Percentiles rank a stretch among this genome's conserved stretches.
phyloP scores from a whole-genome alignment of 2,113 vertebrate genomes.

The Naja naja region DNA sequence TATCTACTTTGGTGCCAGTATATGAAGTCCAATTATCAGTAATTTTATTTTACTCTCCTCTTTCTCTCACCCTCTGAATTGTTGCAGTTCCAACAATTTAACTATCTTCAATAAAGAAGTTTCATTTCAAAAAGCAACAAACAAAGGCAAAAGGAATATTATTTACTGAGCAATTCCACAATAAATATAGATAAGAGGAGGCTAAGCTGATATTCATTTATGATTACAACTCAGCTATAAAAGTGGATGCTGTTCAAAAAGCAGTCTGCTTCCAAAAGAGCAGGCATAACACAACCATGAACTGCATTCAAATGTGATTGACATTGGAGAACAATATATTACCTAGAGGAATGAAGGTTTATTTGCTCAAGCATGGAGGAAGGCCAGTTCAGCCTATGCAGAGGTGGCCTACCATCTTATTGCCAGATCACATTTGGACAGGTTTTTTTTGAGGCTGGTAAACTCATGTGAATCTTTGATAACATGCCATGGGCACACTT shows the following conservation, averaged over 20 bases:
- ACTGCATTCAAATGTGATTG: slow-evolving; percentile 5
- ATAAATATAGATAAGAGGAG: slow-evolving; percentile 13
- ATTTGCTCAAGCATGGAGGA: background rate
- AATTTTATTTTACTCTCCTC: slow-evolving; percentile 30
- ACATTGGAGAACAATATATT: background rate
- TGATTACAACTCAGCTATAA: background rate
- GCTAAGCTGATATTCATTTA: slow-evolving; percentile 17
- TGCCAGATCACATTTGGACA: background rate
- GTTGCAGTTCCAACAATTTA: slow-evolving; percentile 28
- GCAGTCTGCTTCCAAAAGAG: background rate
- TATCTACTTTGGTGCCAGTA: slow-evolving; percentile 19
- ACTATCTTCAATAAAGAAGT: slow-evolving; percentile 42
- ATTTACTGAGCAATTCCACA: slow-evolving; percentile 34
- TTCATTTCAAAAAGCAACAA: slow-evolving; percentile 39
- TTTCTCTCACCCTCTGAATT: background rate
- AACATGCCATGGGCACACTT: background rate
- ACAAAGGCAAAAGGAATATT: slow-evolving; percentile 30
- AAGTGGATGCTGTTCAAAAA: background rate
- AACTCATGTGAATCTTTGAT: background rate
- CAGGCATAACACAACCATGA: background rate
- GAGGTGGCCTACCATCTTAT: background rate
- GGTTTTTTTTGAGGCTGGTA: background rate
- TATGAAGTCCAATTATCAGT: slow-evolving; percentile 23
- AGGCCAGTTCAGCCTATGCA: background rate
- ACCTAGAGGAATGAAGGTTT: background rate